A percentile compares a stretch with the other conserved stretches of the same genome.
These are phyloP conservation scores for Euthynnus affinis DNA, from an alignment of 2,797 vertebrate species.

Conservation along the genomic window DNA sequence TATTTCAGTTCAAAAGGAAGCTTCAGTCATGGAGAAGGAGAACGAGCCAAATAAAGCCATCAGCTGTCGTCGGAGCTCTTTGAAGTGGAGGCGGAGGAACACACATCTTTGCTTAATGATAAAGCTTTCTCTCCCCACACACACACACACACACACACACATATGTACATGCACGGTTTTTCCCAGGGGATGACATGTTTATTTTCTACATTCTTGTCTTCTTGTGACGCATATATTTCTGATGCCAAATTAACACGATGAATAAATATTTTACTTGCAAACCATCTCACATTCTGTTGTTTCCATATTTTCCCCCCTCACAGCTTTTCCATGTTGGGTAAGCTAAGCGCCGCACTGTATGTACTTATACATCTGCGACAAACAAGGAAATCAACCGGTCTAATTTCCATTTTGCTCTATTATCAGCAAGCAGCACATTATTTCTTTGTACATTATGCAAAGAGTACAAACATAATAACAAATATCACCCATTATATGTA, in stretches of 20 bases:
- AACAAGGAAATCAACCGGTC: not conserved
- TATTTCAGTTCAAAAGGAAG: conserved; percentile 28
- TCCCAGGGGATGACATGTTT: conserved; percentile 16
- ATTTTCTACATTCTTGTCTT: conserved; percentile 20
- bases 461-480: not conserved
- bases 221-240: not conserved
- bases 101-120: conserved; percentile 28
- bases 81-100: conserved; percentile 42
- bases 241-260: conserved; percentile 26
- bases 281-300: not conserved
- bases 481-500: too few species aligned
- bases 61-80: conserved; percentile 33
- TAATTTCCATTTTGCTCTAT: not conserved
- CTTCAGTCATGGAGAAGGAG: conserved; percentile 17
- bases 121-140: not conserved
- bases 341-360: not conserved
- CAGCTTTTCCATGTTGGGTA: not conserved
- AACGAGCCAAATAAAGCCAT: conserved; percentile 45
- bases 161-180: not conserved
- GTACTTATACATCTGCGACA: not conserved
- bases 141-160: too few species aligned
- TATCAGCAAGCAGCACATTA: not conserved
- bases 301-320: not conserved
- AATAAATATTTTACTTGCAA: not conserved
- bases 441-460: not conserved